Percentiles rank a stretch among this genome's conserved stretches.
phyloP scores from a whole-genome alignment of 1,140 invertebrate species.

The Macrobrachium nipponense region DNA sequence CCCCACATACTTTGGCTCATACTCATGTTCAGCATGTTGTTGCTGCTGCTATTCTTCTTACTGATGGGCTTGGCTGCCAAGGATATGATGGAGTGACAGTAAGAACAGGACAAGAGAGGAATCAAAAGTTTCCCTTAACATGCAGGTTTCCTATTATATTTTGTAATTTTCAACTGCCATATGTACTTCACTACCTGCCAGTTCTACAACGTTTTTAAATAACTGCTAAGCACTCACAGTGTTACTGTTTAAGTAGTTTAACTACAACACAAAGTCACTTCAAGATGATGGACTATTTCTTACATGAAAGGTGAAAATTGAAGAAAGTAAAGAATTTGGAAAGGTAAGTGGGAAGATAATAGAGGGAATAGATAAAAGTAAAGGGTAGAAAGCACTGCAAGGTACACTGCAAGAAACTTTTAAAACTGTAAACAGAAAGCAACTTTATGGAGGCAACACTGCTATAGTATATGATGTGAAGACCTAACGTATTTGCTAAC shows the following conservation, averaged over 20 bases:
- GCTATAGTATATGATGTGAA: no score
- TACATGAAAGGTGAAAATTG: background rate
- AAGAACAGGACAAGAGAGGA: background rate
- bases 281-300: no score
- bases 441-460: no score
- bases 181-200: background rate
- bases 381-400: background rate
- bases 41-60: constrained; percentile 35
- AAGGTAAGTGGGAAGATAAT: background rate
- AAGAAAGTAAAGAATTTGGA: background rate
- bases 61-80: constrained; percentile 15
- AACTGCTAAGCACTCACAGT: no score
- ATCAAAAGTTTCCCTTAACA: background rate
- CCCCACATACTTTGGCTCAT: constrained; percentile 44
- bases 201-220: no score
- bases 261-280: no score
- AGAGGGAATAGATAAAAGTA: background rate
- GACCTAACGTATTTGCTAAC: no score
- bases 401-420: background rate
- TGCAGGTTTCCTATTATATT: no score
- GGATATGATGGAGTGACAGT: background rate
- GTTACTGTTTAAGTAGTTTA: no score
- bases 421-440: background rate
- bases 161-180: no score
- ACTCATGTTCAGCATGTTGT: constrained; percentile 34